Base-by-base conservation (phyloP, 1,140 invertebrate species). In the Drosophila carrolli region DNA sequence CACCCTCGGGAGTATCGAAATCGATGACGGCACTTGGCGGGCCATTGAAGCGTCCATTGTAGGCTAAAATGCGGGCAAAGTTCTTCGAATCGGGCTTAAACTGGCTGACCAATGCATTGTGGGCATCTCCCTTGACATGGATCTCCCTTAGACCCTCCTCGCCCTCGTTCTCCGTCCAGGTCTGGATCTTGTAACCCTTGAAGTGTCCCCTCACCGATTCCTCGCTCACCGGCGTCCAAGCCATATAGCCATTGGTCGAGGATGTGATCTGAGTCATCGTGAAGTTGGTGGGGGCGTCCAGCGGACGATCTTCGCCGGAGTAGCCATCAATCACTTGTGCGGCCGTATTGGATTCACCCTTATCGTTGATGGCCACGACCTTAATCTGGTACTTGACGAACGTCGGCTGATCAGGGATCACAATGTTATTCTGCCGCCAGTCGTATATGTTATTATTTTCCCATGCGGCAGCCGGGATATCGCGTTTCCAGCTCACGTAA, bases 101-200 rank as follows among this genome's bases (percentile, higher is more conserved):
- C 78, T 97, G 97, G 48, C 95, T 95, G 0, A 98, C 95, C n/a
- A 97, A 84, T 0, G 86, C 86, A 46, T 94, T 93, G 1, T 95
- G 96, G 0, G 94, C 95, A 81, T 96, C 95, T 1, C 95, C 95
- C 81, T 95, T 95, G n/a, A 97, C 94, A 48, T 96, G 94, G 48
- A 97, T 96, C 92, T 98, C 97, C 55, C 96, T 94, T 48, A 95
- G 93, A 9, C 94, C 94, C 61, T 96, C 95, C 82, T 96, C 95
- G 38, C 95, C 95, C 47, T 96, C 96, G 43, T 93, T 93, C n/a
- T 97, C 96, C 5, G 96, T 97, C 98, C 98, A 99, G 1, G 97
- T 98, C 93, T 98, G 96, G 57, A 99, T 97, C 93, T 98, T 98
- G 92, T 99, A 99, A 10, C 98, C 98, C 82, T 96, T 96, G 92